Conservation (phyloP, 2,888 invertebrate species). For the Orthosia gracilis region DNA sequence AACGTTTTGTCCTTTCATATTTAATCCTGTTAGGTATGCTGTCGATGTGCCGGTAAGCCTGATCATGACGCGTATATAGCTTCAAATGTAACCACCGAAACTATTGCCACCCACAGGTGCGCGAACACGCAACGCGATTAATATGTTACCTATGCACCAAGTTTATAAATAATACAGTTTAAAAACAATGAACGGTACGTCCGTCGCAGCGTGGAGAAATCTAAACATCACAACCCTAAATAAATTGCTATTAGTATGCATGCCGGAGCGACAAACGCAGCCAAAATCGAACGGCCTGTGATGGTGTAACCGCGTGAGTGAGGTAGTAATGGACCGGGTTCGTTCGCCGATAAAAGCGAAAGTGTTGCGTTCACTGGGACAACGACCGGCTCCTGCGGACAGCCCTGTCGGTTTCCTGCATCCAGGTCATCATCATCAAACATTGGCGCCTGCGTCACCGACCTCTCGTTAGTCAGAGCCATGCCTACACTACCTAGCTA, state of each 20-base stretch:
- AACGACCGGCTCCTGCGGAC: conserved; percentile 88
- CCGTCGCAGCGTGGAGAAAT: conserved; percentile 81
- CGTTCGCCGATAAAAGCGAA: conserved; percentile 91
- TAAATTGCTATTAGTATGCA: conserved; percentile 86
- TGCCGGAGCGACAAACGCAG: conserved; percentile 82
- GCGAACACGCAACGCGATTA: conserved; percentile 58
- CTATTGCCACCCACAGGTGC: conserved; percentile 52
- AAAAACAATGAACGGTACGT: conserved; percentile 71
- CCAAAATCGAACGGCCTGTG: conserved; percentile 83
- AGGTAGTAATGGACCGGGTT: conserved; percentile 89
- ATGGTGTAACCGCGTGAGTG: conserved; percentile 89
- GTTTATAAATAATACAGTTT: conserved; percentile 70
- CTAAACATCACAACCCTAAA: conserved; percentile 85
- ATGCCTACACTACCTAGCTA: conserved; percentile 20
- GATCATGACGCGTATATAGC: conserved; percentile 18
- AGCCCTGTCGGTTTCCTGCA: conserved; percentile 82
- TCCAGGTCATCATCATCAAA: conserved; percentile 78
- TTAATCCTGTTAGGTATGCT: background rate
- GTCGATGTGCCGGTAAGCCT: background rate
- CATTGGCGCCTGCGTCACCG: conserved; percentile 69
- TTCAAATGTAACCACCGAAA: conserved; percentile 36
- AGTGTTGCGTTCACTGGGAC: conserved; percentile 90
- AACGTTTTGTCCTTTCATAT: background rate
- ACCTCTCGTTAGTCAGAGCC: conserved; percentile 58
- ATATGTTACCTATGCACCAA: conserved; percentile 62